Base-by-base conservation (phyloP, 2,797 vertebrate species). In the Fratercula arctica region DNA sequence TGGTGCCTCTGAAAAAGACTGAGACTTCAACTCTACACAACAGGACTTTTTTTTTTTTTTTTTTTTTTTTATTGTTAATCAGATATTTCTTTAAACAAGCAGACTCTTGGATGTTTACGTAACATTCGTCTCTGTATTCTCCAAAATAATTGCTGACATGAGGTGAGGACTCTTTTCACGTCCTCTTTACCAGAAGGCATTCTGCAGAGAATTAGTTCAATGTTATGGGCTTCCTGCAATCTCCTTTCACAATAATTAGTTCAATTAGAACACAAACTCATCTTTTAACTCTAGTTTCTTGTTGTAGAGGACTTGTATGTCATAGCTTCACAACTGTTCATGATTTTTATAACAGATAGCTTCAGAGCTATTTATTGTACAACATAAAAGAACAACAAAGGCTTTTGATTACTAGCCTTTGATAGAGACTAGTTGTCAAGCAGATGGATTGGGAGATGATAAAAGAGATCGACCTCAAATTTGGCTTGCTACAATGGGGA, bases 401-500 rank as follows among this genome's bases (percentile, higher is more conserved):
- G 37, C 37, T 75, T 94, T 96, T 94, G 61, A 89, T 94, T 88
- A 28, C 6, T 72, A 39, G 53, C 18, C 41, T 92, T 93, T 73
- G 88, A 66, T 46, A 61, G 41, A 45, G 48, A 57, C 57, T 24
- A 24, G 4, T 37, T 92, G 61, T 29, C 37, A 87, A 72, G 66
- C 35, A 95, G 86, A 77, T 72, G 73, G 86, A 64, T 2, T 85
- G 54, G 66, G 77, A 75, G 23, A 29, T 75, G 66, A 89, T 82
- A 61, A 86, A 91, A 83, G 46, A 81, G 53, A 81, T 75, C 41
- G 61, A 13, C 57, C 74, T 90, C 84, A 81, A 72, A 56, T 41
- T n/a, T 46, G 59, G 6, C n/a, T 57, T 76, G 37, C 46, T 85
- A 37, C 5, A 18, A 29, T 43, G 66, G 35, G 13, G 59, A 72